phyloP scores from a whole-genome alignment of 2,797 vertebrate genomes.

The Tiaroga cobitis region DNA sequence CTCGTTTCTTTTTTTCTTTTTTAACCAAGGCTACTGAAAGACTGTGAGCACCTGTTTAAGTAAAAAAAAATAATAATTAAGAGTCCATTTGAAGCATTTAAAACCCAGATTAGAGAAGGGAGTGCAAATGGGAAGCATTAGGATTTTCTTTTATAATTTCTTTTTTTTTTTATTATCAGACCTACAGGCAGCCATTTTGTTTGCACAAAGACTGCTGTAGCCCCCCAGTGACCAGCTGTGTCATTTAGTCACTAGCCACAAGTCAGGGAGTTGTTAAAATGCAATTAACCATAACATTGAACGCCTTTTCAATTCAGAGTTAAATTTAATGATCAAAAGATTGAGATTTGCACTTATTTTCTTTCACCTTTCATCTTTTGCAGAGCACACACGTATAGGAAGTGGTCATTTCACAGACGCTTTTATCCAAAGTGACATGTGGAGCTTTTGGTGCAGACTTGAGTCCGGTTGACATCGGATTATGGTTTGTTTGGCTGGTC shows the following conservation, averaged over 20 bases:
- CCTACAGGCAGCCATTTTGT: conserved; percentile 49
- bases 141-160: conserved; percentile 25
- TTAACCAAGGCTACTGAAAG: conserved; percentile 38
- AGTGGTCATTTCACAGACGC: not conserved
- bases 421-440: not conserved
- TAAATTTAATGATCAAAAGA: conserved; percentile 44
- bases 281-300: conserved; percentile 44
- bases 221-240: conserved; percentile 19
- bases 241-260: conserved; percentile 52
- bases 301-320: conserved; percentile 7
- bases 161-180: conserved; percentile 51
- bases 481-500: not conserved
- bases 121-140: conserved; percentile 54
- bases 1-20: conserved; percentile 46
- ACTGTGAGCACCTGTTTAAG: conserved; percentile 61
- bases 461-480: not conserved
- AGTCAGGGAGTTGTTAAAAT: conserved; percentile 24
- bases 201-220: conserved; percentile 44
- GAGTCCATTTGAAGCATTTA: conserved; percentile 57
- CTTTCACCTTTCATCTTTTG: conserved; percentile 17
- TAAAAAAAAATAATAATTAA: conserved; percentile 50
- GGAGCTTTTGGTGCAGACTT: not conserved
- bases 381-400: not conserved
- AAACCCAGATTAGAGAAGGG: conserved; percentile 56
- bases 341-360: conserved; percentile 21